Percentiles rank a stretch among this genome's conserved stretches.
phyloP scores from a whole-genome alignment of 1,140 invertebrate species.

The Pachypeltis micranthus region DNA sequence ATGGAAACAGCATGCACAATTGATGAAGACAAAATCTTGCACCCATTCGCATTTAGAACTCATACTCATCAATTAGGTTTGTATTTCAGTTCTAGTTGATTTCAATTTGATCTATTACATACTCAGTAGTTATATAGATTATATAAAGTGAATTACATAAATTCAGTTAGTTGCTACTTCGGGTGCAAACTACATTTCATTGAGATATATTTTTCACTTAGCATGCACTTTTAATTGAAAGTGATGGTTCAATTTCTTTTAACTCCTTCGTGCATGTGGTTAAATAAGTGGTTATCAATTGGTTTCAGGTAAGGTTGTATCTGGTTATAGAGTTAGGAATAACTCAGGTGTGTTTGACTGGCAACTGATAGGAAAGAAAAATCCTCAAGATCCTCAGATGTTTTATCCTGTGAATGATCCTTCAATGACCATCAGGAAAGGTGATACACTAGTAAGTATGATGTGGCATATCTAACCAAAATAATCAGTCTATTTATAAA shows the following conservation, averaged over 20 bases:
- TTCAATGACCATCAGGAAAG: slow-evolving; percentile 43
- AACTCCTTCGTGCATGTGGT: too few relatives aligned
- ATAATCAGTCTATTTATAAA: slow-evolving; percentile 18
- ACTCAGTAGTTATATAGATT: too few relatives aligned
- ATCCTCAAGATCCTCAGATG: slow-evolving; percentile 89
- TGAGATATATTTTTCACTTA: too few relatives aligned
- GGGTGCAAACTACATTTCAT: too few relatives aligned
- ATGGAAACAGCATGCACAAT: slow-evolving; percentile 82
- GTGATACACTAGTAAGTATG: slow-evolving; percentile 57
- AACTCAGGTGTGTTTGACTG: slow-evolving; percentile 51
- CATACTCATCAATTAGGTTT: slow-evolving; percentile 84
- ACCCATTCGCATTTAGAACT: slow-evolving; percentile 89
- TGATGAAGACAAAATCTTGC: slow-evolving; percentile 68
- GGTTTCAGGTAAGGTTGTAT: slow-evolving; percentile 59
- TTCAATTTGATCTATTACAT: too few relatives aligned
- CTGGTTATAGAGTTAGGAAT: slow-evolving; percentile 68
- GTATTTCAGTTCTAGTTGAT: too few relatives aligned
- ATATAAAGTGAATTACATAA: too few relatives aligned
- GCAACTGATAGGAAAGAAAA: slow-evolving; percentile 76
- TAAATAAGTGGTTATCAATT: too few relatives aligned
- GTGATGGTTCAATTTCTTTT: too few relatives aligned
- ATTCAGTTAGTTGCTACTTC: too few relatives aligned
- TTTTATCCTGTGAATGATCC: slow-evolving; percentile 76
- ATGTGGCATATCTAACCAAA: not conserved
- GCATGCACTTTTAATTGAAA: too few relatives aligned